Base-by-base conservation (phyloP, 1,140 invertebrate genomes). In the Halyomorpha halys region DNA sequence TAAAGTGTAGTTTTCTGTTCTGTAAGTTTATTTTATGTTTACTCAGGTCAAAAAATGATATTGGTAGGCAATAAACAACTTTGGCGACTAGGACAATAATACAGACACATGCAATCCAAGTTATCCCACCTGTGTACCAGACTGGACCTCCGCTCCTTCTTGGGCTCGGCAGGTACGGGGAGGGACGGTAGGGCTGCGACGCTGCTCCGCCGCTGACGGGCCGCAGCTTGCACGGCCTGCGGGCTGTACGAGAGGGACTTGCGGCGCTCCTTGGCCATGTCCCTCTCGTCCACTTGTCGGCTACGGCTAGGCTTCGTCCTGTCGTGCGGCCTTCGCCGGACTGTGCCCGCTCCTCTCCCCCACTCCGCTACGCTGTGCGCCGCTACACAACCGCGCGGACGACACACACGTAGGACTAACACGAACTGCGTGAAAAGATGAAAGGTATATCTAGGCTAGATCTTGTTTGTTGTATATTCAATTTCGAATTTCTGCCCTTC, bases 41-140 rank as follows among this genome's bases (percentile, higher is more conserved):
- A n/a, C n/a, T n/a, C n/a, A n/a, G n/a, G n/a, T n/a, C n/a, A n/a
- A n/a, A n/a, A n/a, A n/a, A n/a, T n/a, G n/a, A n/a, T n/a, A n/a
- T n/a, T n/a, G n/a, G n/a, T n/a, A n/a, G n/a, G n/a, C n/a, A n/a
- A n/a, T n/a, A n/a, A n/a, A n/a, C n/a, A n/a, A n/a, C n/a, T n/a
- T n/a, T n/a, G n/a, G n/a, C n/a, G n/a, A n/a, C n/a, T n/a, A n/a
- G n/a, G n/a, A n/a, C n/a, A n/a, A n/a, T n/a, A n/a, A n/a, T n/a
- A n/a, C n/a, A n/a, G n/a, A n/a, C n/a, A n/a, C n/a, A n/a, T n/a
- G n/a, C n/a, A n/a, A n/a, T 30, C 27, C 27, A 21, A 27, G 64
- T 60, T n/a, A n/a, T n/a, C 16, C 54, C 71, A 74, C 73, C 73
- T 74, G 49, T 69, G 67, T 8, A 74, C 73, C 47, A 74, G 68